phyloP scores from a whole-genome alignment of 2,888 invertebrate species.

The Cephus runcator region DNA sequence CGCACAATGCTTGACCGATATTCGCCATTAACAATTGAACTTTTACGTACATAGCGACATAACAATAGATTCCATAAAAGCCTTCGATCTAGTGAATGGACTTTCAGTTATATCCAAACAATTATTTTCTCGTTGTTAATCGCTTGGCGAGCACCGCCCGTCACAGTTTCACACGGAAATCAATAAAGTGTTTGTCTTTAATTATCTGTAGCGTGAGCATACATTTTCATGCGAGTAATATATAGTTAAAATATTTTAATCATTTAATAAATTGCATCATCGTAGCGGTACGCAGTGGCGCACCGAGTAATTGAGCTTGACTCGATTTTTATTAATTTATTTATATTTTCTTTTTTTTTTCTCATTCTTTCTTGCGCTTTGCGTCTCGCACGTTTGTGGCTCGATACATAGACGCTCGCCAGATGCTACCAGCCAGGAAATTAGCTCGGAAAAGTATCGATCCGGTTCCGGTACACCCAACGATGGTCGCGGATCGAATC shows the following conservation, averaged over 20 bases:
- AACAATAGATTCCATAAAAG: background rate
- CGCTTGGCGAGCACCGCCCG: background rate
- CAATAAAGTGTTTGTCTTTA: background rate
- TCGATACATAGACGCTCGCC: slow-evolving; percentile 58
- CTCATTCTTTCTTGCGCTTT: slow-evolving; percentile 37
- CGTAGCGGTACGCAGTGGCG: background rate
- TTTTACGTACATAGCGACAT: background rate
- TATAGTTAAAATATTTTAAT: background rate
- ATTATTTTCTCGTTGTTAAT: background rate
- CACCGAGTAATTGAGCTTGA: slow-evolving; percentile 1
- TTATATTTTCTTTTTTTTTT: slow-evolving; percentile 28
- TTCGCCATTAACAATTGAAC: background rate
- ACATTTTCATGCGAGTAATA: background rate
- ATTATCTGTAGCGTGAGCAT: background rate
- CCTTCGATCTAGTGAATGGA: background rate
- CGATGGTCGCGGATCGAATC: slow-evolving; percentile 49
- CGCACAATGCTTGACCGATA: background rate
- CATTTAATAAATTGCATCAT: background rate
- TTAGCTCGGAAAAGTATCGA: slow-evolving; percentile 59
- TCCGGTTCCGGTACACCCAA: slow-evolving; percentile 54
- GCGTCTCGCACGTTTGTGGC: slow-evolving; percentile 40
- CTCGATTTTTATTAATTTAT: slow-evolving; percentile 26
- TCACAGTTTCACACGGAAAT: background rate
- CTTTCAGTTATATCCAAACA: background rate
- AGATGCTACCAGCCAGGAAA: slow-evolving; percentile 58